Conservation (phyloP, 2,113 vertebrate genomes). For the Phocoena phocoena region DNA sequence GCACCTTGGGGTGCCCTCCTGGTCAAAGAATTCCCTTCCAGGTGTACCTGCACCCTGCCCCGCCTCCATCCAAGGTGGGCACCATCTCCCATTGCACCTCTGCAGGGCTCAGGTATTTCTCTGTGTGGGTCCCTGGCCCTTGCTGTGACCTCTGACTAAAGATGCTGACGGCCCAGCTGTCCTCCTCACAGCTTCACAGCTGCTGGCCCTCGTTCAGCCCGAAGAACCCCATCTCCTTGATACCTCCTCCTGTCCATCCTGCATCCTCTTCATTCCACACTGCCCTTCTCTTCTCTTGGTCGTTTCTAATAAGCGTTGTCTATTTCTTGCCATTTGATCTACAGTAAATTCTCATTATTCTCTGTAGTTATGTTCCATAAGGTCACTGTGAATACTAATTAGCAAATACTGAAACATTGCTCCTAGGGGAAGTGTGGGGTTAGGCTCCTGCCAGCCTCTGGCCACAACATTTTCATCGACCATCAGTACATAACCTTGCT, state of each 20-base stretch:
- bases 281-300: neutral
- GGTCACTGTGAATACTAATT: neutral
- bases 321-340: fast-evolving
- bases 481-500: neutral
- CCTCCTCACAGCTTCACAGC: neutral
- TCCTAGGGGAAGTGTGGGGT: neutral
- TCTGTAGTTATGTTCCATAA: fast-evolving
- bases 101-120: neutral
- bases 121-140: neutral
- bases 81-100: neutral
- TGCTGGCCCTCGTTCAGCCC: neutral
- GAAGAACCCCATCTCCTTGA: neutral
- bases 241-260: fast-evolving
- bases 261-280: fast-evolving
- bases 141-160: neutral
- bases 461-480: neutral
- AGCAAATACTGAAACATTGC: neutral
- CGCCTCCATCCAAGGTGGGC: too few species aligned
- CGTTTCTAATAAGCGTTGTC: fast-evolving
- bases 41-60: fast-evolving
- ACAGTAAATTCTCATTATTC: neutral
- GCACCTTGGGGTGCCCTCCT: neutral
- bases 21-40: neutral
- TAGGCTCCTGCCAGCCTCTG: neutral
- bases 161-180: neutral